These are phyloP conservation scores for Chelonia mydas DNA, from an alignment of 2,797 vertebrate genomes.

Conservation along the genomic window DNA sequence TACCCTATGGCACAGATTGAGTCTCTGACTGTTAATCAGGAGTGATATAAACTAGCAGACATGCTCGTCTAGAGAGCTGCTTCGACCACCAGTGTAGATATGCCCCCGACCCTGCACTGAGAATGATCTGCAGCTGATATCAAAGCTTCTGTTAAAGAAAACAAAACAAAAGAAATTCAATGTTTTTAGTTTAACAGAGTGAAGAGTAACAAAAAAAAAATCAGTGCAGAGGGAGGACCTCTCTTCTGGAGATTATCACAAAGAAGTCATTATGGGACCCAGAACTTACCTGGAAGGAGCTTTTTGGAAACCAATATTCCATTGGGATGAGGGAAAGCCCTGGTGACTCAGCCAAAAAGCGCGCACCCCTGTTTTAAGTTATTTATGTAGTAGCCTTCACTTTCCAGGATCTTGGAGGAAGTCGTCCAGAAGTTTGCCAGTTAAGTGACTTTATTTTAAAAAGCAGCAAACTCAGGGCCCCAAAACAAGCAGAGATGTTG, in stretches of 20 bases:
- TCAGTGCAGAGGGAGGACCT: conserved; percentile 79
- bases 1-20: conserved; percentile 56
- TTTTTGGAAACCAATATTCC: conserved; percentile 86
- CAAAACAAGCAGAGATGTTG: conserved; percentile 87
- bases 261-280: conserved; percentile 77
- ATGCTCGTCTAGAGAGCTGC: conserved; percentile 81
- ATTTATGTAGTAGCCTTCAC: conserved; percentile 86
- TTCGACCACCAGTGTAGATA: conserved; percentile 79
- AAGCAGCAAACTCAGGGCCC: conserved; percentile 86
- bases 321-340: conserved; percentile 87
- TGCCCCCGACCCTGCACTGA: conserved; percentile 85
- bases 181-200: conserved; percentile 83
- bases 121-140: conserved; percentile 84
- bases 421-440: conserved; percentile 85
- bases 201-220: conserved; percentile 69
- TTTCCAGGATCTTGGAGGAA: conserved; percentile 87
- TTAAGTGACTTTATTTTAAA: conserved; percentile 80
- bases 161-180: conserved; percentile 85
- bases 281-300: conserved; percentile 86
- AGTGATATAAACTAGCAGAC: conserved; percentile 75
- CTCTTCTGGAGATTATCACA: conserved; percentile 76
- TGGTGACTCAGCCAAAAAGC: conserved; percentile 87
- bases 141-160: conserved; percentile 87
- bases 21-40: conserved; percentile 58
- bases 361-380: conserved; percentile 85